Percentiles rank a stretch among this genome's conserved stretches.
Evolutionary conservation across 1,140 invertebrate species (phyloP).

Genomic region (Hycleus cichorii): DNA sequence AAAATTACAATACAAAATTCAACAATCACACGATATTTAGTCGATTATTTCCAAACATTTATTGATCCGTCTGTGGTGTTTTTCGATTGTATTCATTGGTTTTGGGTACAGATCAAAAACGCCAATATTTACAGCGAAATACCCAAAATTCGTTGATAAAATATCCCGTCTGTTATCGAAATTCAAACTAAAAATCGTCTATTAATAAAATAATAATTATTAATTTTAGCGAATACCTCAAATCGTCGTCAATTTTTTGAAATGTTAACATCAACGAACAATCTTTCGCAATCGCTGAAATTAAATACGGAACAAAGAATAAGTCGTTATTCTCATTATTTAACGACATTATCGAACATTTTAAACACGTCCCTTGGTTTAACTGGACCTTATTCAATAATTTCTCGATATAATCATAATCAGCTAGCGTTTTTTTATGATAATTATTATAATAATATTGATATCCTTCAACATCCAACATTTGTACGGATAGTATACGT

Average conservation of each 20-base stretch:
- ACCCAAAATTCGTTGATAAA: slow-evolving; percentile 24
- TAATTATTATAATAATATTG: slow-evolving; percentile 23
- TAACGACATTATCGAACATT: slow-evolving; percentile 22
- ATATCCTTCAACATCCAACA: slow-evolving; percentile 30
- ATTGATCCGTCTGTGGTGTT: slow-evolving; percentile 14
- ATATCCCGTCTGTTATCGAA: slow-evolving; percentile 3
- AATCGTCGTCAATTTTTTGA: slow-evolving; percentile 15
- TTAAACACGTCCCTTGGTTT: slow-evolving; percentile 16
- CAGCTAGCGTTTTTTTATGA: slow-evolving; percentile 2
- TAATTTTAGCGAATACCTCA: neutral
- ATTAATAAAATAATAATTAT: too few species aligned
- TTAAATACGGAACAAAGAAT: slow-evolving; percentile 30
- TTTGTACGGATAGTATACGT: slow-evolving; percentile 33
- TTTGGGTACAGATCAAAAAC: slow-evolving; percentile 38
- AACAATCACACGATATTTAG: neutral
- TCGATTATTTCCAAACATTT: too few species aligned
- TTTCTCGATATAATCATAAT: slow-evolving; percentile 27
- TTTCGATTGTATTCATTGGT: slow-evolving; percentile 29
- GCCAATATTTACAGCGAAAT: slow-evolving; percentile 31
- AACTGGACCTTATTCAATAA: slow-evolving; percentile 22
- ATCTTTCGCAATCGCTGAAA: slow-evolving; percentile 35
- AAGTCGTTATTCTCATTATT: slow-evolving; percentile 19
- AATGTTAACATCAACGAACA: slow-evolving; percentile 37
- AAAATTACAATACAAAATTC: neutral
- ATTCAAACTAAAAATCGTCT: too few species aligned